A percentile compares a stretch with the other conserved stretches of the same genome.
Evolutionary conservation across 1,140 invertebrate species (phyloP).

Genomic region (Megalopta genalis): DNA sequence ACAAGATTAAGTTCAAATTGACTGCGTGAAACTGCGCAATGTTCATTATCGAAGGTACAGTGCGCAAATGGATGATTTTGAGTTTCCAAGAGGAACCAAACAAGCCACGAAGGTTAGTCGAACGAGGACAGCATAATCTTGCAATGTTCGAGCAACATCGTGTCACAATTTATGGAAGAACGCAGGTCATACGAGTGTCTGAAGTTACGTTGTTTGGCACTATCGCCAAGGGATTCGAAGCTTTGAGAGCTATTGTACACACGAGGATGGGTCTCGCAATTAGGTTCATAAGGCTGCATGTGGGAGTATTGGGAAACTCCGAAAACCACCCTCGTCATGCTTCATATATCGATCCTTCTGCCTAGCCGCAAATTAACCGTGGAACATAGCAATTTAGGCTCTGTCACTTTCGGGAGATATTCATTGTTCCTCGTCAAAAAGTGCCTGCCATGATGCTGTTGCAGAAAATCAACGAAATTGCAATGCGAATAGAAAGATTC

Average conservation of each 20-base stretch:
- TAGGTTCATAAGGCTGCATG: slow-evolving; percentile 40
- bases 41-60: too few species aligned
- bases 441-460: too few species aligned
- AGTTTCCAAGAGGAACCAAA: too few species aligned
- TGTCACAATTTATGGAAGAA: not conserved
- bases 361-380: slow-evolving; percentile 48
- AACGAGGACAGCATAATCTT: too few species aligned
- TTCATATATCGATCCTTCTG: slow-evolving; percentile 38
- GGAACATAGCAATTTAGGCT: not conserved
- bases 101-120: too few species aligned
- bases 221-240: slow-evolving; percentile 41
- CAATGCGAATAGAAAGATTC: too few species aligned
- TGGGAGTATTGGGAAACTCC: slow-evolving; percentile 51
- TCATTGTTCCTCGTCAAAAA: too few species aligned
- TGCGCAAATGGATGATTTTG: too few species aligned
- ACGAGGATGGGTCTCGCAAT: slow-evolving; percentile 43
- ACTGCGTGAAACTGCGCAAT: too few species aligned
- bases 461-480: too few species aligned
- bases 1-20: too few species aligned
- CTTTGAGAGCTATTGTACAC: slow-evolving; percentile 41
- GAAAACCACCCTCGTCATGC: slow-evolving; percentile 42
- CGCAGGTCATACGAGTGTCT: not conserved
- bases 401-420: not conserved
- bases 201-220: slow-evolving; percentile 44
- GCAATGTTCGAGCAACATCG: not conserved